Base-by-base conservation (phyloP, 2,797 vertebrate species). In the Telmatherina bonti region DNA sequence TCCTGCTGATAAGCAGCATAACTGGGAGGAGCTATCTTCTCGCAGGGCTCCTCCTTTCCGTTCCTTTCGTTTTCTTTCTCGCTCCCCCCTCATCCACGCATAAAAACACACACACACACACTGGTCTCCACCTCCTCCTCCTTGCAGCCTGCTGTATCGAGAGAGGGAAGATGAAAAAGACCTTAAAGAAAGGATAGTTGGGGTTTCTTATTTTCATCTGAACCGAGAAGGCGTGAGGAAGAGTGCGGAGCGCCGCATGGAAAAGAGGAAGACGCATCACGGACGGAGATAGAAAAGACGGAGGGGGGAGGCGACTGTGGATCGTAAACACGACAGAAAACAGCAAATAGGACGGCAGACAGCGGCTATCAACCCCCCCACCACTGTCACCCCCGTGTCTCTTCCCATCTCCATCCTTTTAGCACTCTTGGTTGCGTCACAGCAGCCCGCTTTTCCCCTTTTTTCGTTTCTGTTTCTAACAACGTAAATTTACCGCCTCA, bases 251-350 rank as follows among this genome's bases (percentile, higher is more conserved):
- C 64, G 64, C 60, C 63, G 71, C 58, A n/a, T 62, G 53, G 62
- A 62, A 72, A 38, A 47, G 59, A 60, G 59, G 54, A 35, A 38
- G 79, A 75, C 74, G 79, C 83, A 79, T 75, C 74, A 54, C 77
- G 61, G 62, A 67, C 30, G 61, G 41, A 49, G 59, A 67, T 0
- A 38, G 56, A 68, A 35, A 43, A 47, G 70, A 38, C 38, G 67
- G 80, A 79, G 75, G 81, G 76, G 18, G 82, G 87, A 72, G 81
- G 81, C 81, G 86, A 66, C 79, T 56, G 70, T 49, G 80, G 75
- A 3, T 88, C 79, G 78, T 84, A 89, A 91, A 90, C 85, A 90
- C 88, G 86, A 83, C 83, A 70, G 75, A 82, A 84, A 82, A 81
- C 84, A 69, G 69, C 68, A 80, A 72, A 70, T 53, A 62, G 83